Conservation (phyloP, 1,140 invertebrate genomes). For the Orchestia grillus region DNA sequence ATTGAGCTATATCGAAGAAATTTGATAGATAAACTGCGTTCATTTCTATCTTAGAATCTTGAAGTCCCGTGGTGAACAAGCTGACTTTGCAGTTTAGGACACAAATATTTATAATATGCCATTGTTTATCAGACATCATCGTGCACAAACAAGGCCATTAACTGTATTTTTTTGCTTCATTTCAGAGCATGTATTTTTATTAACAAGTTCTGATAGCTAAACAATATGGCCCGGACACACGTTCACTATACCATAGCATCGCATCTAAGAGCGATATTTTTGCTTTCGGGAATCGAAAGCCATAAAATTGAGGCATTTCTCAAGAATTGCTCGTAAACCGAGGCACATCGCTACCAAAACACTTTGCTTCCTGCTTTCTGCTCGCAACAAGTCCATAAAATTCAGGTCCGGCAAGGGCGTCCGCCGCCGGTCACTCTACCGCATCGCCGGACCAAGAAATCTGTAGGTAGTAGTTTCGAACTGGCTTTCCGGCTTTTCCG, state of each 20-base stretch:
- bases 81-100: background rate
- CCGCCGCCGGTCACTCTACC: background rate
- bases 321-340: slow-evolving; percentile 47
- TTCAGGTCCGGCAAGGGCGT: background rate
- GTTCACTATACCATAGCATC: background rate
- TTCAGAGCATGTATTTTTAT: background rate
- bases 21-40: too few species aligned
- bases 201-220: background rate
- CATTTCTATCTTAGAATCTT: too few species aligned
- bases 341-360: slow-evolving; percentile 35
- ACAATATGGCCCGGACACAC: background rate
- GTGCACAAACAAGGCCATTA: background rate
- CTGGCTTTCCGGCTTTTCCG: slow-evolving; percentile 15
- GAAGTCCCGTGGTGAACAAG: too few species aligned
- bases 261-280: background rate
- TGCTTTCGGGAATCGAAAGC: slow-evolving; percentile 33
- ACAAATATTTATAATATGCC: background rate
- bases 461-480: background rate
- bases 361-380: slow-evolving; percentile 28
- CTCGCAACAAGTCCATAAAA: slow-evolving; percentile 36
- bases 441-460: background rate
- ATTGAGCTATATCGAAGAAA: too few species aligned
- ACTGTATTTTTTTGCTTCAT: background rate
- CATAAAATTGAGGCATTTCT: slow-evolving; percentile 56
- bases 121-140: background rate